Conservation (phyloP, 1,140 invertebrate species). For the Stegodyphus dumicola region DNA sequence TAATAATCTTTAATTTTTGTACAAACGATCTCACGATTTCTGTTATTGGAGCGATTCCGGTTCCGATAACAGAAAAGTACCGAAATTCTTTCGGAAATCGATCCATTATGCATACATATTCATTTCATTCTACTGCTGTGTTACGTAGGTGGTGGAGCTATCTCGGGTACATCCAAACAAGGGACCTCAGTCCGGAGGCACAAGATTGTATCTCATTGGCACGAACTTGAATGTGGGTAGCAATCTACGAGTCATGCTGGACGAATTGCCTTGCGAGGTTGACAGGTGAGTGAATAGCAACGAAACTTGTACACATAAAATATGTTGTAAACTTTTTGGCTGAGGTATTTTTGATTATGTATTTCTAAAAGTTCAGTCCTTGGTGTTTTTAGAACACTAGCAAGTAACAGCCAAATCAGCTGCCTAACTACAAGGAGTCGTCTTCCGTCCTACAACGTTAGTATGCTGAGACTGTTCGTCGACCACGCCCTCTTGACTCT, state of each 20-base stretch:
- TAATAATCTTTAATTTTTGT: no score
- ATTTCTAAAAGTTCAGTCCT: background rate
- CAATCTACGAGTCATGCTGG: constrained; percentile 85
- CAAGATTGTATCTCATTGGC: constrained; percentile 89
- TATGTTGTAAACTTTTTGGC: background rate
- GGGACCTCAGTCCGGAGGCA: constrained; percentile 94
- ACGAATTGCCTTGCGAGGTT: constrained; percentile 88
- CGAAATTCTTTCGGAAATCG: no score
- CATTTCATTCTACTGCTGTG: background rate
- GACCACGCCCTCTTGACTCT: constrained; percentile 84
- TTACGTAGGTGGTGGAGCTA: constrained; percentile 77
- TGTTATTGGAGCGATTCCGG: no score
- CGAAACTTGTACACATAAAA: no score
- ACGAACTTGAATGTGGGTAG: constrained; percentile 94
- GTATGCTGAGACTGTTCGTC: constrained; percentile 79
- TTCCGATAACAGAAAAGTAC: no score
- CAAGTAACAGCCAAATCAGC: constrained; percentile 85
- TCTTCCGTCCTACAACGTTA: constrained; percentile 65
- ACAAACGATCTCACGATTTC: no score
- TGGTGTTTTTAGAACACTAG: constrained; percentile 66
- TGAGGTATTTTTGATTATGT: background rate
- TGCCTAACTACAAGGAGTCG: constrained; percentile 84
- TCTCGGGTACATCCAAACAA: constrained; percentile 83
- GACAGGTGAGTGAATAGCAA: constrained; percentile 73
- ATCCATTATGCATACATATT: no score